These are phyloP conservation scores for Pammene fasciana DNA, from an alignment of 2,888 invertebrate species.

Conservation along the genomic window DNA sequence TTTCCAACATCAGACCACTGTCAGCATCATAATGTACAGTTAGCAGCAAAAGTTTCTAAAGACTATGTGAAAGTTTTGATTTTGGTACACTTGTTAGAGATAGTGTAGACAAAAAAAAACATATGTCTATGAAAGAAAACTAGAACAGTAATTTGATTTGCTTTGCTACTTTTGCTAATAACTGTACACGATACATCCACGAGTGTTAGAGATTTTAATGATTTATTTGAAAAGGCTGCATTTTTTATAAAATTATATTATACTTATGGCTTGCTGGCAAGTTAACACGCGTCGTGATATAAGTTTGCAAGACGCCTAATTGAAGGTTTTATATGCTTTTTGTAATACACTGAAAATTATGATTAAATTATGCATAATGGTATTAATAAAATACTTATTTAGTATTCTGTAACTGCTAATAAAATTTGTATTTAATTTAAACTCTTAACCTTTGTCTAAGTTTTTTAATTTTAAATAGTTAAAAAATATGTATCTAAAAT, in stretches of 20 bases:
- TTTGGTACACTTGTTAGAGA: too few species aligned
- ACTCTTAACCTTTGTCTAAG: too few species aligned
- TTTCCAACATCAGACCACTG: too few species aligned
- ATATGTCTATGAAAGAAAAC: too few species aligned
- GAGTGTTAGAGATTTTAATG: neutral
- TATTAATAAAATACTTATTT: neutral
- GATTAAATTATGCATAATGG: neutral
- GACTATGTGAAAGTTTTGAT: too few species aligned
- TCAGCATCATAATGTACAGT: too few species aligned
- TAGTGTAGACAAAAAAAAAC: too few species aligned
- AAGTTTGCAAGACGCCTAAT: slow-evolving; percentile 8
- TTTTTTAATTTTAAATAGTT: too few species aligned
- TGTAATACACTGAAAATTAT: slow-evolving; percentile 9
- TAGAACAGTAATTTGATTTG: neutral
- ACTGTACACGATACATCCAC: neutral
- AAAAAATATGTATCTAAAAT: too few species aligned
- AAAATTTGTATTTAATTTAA: too few species aligned
- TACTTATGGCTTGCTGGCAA: slow-evolving; percentile 20
- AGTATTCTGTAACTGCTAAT: neutral
- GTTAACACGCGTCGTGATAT: neutral
- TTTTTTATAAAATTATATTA: neutral
- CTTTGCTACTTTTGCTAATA: neutral
- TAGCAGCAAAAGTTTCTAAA: too few species aligned
- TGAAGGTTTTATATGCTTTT: slow-evolving; percentile 13
- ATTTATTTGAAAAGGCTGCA: neutral